Base-by-base conservation (phyloP, 2,797 vertebrate genomes). In the Megaceryle alcyon region DNA sequence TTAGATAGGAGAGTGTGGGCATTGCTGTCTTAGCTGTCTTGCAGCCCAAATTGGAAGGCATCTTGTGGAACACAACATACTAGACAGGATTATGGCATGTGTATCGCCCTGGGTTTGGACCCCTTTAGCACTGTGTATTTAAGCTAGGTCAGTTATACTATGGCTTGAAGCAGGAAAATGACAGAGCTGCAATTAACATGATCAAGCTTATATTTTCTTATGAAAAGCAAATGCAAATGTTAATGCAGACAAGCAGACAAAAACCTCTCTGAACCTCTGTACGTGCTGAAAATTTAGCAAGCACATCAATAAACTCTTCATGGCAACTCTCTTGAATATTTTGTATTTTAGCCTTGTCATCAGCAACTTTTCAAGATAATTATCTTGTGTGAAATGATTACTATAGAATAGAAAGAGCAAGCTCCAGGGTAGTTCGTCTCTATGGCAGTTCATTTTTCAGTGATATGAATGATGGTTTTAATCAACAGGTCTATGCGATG, bases 361-460 rank as follows among this genome's bases (percentile, higher is more conserved):
- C 94, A 91, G 95, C 95, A 90, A 73, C 78, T 96, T 96, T 90
- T 89, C 94, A 94, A 95, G 82, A 90, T 82, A 97, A 96, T 95
- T 92, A 86, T 39, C 29, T 82, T 95, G 83, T 82, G 31, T 92
- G 92, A 93, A 91, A 92, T 91, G 37, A 95, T 92, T 95, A 65
- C 78, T 81, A 60, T 10, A 63, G 85, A 95, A 95, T 49, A 51
- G 82, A 91, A 92, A 64, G 68, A 91, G 64, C 71, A 77, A 78
- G 82, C 91, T 95, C 86, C 26, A n/a, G 95, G 89, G 82, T 61
- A 96, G 82, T 90, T 90, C 63, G 35, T 93, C 84, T 97, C 86
- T 59, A 69, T 82, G 82, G 41, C 79, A 64, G 91, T 95, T 95
- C 68, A 54, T 88, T 96, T 95, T 82, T 93, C 46, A 60, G 85